Conservation (phyloP, 2,888 invertebrate genomes). For the Hedychridium roseum region DNA sequence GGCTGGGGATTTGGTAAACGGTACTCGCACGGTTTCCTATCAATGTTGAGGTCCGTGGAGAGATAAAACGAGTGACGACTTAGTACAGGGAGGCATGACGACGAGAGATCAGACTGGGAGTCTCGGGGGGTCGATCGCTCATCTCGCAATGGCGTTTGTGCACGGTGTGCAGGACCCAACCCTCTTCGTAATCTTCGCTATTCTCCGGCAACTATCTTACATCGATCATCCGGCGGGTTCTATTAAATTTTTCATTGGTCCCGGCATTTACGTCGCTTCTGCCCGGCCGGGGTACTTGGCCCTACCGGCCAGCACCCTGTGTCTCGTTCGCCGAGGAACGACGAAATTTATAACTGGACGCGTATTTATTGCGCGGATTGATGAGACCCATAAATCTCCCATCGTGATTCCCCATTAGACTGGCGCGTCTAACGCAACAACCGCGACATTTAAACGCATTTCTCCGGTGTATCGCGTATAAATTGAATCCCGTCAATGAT, state of each 20-base stretch:
- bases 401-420: constrained; percentile 1
- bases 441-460: no score
- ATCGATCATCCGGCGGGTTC: constrained; percentile 55
- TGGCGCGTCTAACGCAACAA: background rate
- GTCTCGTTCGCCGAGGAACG: background rate
- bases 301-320: background rate
- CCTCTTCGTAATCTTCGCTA: constrained; percentile 54
- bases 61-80: constrained; percentile 48
- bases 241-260: constrained; percentile 51
- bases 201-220: constrained; percentile 54
- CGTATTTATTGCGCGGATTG: background rate
- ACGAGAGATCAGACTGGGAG: constrained; percentile 42
- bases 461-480: no score
- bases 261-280: constrained; percentile 1
- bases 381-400: constrained; percentile 1
- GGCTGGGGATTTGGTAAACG: no score
- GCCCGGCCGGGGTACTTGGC: background rate
- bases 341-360: constrained; percentile 4
- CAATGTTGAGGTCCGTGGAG: constrained; percentile 30
- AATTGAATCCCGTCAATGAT: no score
- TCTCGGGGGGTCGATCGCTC: constrained; percentile 59
- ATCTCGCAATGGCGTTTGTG: constrained; percentile 52
- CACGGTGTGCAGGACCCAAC: constrained; percentile 36
- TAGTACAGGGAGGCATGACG: constrained; percentile 39
- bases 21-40: no score